Percentiles rank a stretch among this genome's conserved stretches.
Evolutionary conservation across 92 coral and sea anemone species (phyloP).

Genomic region (Diadumene lineata): DNA sequence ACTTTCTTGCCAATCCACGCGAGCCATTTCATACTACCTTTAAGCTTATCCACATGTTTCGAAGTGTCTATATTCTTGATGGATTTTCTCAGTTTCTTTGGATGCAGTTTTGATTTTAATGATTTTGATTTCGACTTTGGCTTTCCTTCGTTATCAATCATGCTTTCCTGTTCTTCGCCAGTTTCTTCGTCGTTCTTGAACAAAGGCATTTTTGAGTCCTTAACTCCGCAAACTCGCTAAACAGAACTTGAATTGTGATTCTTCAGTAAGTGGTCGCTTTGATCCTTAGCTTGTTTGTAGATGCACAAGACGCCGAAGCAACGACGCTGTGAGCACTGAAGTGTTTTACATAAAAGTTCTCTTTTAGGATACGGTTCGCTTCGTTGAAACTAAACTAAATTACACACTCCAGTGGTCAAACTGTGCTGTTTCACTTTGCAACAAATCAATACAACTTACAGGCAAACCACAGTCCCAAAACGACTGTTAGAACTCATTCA

Average conservation of each 20-base stretch:
- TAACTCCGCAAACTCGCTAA: background rate
- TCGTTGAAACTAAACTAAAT: background rate
- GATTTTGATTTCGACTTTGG: conserved; percentile 11
- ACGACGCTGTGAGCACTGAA: background rate
- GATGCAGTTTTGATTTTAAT: background rate
- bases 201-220: conserved; percentile 8
- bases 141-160: background rate
- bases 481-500: conserved; percentile 47
- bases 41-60: conserved; percentile 52
- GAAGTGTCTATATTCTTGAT: conserved; percentile 45
- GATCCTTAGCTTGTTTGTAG: too few species aligned
- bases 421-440: conserved; percentile 10
- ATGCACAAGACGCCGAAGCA: too few species aligned
- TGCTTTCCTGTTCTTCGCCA: conserved; percentile 34
- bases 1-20: conserved; percentile 69
- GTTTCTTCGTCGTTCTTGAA: conserved; percentile 46
- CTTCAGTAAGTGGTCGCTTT: too few species aligned
- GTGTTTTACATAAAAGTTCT: background rate
- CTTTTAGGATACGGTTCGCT: conserved; percentile 21
- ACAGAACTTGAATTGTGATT: too few species aligned
- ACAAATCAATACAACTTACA: conserved; percentile 29
- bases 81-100: background rate
- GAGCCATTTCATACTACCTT: conserved; percentile 69
- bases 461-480: conserved; percentile 41
- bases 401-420: too few species aligned